Percentiles rank a stretch among this genome's conserved stretches.
These are phyloP conservation scores for Lepidiolamprologus cunningtoni DNA, from an alignment of 2,113 vertebrate genomes.

Conservation along the genomic window DNA sequence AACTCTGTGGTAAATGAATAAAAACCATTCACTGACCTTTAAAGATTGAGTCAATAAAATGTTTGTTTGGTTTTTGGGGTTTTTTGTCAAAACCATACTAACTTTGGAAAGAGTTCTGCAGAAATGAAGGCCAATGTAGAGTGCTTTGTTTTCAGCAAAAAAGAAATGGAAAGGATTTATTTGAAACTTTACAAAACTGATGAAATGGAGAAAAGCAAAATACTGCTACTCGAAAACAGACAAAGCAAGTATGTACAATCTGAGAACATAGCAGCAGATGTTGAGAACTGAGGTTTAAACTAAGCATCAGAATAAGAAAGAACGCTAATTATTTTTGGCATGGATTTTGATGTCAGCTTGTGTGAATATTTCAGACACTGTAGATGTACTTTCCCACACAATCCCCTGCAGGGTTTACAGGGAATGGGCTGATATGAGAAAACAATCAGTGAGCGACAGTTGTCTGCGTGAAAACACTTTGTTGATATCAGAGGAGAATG, in stretches of 20 bases:
- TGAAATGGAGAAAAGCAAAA: not conserved
- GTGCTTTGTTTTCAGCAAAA: not conserved
- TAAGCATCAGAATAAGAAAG: not conserved
- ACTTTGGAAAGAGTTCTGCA: not conserved
- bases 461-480: not conserved
- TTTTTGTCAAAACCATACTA: not conserved
- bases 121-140: not conserved
- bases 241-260: not conserved
- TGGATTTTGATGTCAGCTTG: not conserved
- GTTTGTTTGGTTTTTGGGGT: rapidly evolving
- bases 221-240: not conserved
- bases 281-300: not conserved
- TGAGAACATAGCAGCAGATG: not conserved
- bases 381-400: not conserved
- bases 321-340: not conserved
- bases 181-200: not conserved
- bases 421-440: not conserved
- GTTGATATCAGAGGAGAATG: not conserved
- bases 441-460: not conserved
- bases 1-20: not conserved
- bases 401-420: not conserved
- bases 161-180: not conserved
- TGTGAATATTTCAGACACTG: not conserved
- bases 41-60: not conserved
- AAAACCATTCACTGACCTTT: not conserved